Evolutionary conservation across 2,888 invertebrate genomes (phyloP).

Genomic region (Drosophila stalkeri): DNA sequence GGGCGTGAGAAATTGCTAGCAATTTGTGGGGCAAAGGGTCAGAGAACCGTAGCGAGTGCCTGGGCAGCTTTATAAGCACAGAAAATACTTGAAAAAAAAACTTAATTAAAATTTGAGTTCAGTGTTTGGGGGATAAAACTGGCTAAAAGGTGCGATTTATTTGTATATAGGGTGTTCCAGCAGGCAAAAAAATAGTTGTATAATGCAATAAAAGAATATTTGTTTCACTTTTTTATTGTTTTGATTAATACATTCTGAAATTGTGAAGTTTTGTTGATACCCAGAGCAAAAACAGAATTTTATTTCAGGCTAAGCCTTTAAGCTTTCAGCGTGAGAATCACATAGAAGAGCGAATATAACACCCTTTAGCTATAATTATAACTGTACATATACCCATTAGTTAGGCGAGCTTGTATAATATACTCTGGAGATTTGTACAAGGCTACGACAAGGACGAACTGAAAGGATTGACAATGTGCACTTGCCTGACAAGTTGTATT

Average conservation of each 20-base stretch:
- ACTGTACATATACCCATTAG: background rate
- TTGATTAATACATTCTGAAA: background rate
- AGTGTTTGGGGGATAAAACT: constrained; percentile 47
- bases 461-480: constrained; percentile 8
- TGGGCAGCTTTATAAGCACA: constrained; percentile 55
- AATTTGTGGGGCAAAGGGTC: constrained; percentile 58
- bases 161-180: constrained; percentile 37
- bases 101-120: constrained; percentile 74
- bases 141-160: constrained; percentile 30
- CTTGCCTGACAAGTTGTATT: constrained; percentile 27
- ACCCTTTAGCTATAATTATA: constrained; percentile 20
- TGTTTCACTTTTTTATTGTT: background rate
- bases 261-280: background rate
- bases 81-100: constrained; percentile 66
- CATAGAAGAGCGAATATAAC: background rate
- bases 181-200: background rate
- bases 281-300: background rate
- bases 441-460: constrained; percentile 24
- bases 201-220: background rate
- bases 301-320: background rate
- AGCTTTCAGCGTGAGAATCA: background rate
- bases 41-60: constrained; percentile 38
- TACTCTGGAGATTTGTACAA: constrained; percentile 21
- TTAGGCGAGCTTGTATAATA: constrained; percentile 28
- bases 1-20: constrained; percentile 46